Base-by-base conservation (phyloP, 1,140 invertebrate genomes). In the Zaprionus tsacasi region DNA sequence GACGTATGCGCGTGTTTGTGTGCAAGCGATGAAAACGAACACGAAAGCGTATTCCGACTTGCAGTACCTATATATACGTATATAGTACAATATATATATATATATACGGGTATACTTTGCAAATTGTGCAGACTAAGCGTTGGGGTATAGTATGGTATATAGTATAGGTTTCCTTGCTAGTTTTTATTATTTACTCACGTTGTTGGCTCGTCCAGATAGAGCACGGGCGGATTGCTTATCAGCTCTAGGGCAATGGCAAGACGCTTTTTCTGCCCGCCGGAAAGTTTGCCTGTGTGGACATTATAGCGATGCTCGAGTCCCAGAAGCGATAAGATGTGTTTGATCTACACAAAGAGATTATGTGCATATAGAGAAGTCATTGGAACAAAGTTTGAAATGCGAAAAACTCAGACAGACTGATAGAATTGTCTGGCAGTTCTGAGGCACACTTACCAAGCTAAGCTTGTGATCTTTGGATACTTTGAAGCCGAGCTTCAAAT, bases 201-300 rank as follows among this genome's bases (percentile, higher is more conserved):
- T 6, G 98, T 99, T 48, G 98, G 98, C 92, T 99, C 98, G 92
- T 99, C 98, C 80, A 99, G 96, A 93, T 98, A 98, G 94, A 99
- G 95, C 8, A 98, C 94, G 5, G 97, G 96, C 7, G 98, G 98
- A 93, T 98, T 98, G 86, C 96, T 97, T 57, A 98, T 93, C 69
- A 97, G 91, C 92, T 97, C 96, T 40, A 98, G 93, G n/a, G 97
- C 97, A 59, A 99, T 98, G 3, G 96, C 96, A 3, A 99, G 93
- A 80, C 97, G 94, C 93, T 98, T 98, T 79, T 95, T 95, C 93
- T 98, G 96, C 3, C 98, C 98, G 33, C 97, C 97, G 3, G 97
- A 98, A 6, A 98, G 93, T 67, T 95, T 94, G n/a, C 93, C 93
- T 1, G 95, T 95, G 43, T 95, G 93, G 0, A 96, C 97, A 74